These are phyloP conservation scores for Mythimna pallens DNA, from an alignment of 2,888 invertebrate genomes.

Conservation along the genomic window DNA sequence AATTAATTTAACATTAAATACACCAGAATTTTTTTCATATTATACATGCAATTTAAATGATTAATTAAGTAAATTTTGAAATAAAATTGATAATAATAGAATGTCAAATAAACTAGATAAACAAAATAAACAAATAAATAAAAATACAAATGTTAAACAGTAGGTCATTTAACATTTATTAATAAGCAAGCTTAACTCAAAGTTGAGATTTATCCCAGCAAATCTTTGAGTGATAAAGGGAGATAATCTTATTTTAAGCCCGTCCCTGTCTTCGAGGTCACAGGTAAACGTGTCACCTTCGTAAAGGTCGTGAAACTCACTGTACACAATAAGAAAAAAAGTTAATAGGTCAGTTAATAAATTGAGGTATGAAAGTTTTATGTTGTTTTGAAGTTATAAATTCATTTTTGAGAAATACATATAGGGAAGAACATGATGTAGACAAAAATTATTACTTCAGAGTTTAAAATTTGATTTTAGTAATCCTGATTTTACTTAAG, in stretches of 20 bases:
- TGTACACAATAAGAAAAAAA: slow-evolving; percentile 19
- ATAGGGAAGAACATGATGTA: not conserved
- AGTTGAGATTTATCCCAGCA: no score
- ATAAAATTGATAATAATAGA: no score
- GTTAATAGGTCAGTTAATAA: slow-evolving; percentile 8
- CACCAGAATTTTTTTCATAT: no score
- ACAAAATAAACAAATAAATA: no score
- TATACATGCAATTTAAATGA: no score
- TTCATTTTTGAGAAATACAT: slow-evolving; percentile 1
- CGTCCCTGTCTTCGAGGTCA: slow-evolving; percentile 33
- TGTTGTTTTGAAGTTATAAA: slow-evolving; percentile 10
- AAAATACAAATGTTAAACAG: no score
- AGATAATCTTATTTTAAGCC: slow-evolving; percentile 5
- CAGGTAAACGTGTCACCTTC: slow-evolving; percentile 16
- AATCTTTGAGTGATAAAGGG: no score
- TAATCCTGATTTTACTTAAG: not conserved
- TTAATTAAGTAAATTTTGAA: no score
- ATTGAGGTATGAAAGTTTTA: slow-evolving; percentile 28
- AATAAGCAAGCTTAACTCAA: no score
- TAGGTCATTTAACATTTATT: no score
- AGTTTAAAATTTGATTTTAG: not conserved
- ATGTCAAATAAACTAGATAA: no score
- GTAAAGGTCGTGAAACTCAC: slow-evolving; percentile 6
- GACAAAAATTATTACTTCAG: not conserved
- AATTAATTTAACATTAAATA: no score